Conservation (phyloP, 2,113 vertebrate species). For the Toxotes jaculatrix region DNA sequence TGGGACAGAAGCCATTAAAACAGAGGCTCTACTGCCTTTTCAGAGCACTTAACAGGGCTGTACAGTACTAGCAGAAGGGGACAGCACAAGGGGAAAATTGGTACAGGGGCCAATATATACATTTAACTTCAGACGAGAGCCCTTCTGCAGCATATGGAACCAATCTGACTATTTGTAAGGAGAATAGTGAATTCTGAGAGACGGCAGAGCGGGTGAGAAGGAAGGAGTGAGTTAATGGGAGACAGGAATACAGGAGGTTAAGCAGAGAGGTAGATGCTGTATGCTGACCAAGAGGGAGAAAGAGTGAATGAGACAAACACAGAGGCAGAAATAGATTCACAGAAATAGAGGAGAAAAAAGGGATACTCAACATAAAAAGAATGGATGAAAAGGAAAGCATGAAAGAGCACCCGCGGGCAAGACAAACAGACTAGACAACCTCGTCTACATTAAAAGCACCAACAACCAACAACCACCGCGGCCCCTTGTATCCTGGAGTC, state of each 20-base stretch:
- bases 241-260: slow-evolving; percentile 48
- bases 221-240: slow-evolving; percentile 57
- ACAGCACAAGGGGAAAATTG: slow-evolving; percentile 65
- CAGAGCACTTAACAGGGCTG: slow-evolving; percentile 67
- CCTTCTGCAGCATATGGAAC: slow-evolving; percentile 82
- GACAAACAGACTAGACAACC: slow-evolving; percentile 25
- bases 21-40: slow-evolving; percentile 57
- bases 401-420: slow-evolving; percentile 60
- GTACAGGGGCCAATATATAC: slow-evolving; percentile 80
- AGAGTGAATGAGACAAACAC: slow-evolving; percentile 50
- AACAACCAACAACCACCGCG: neutral
- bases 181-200: slow-evolving; percentile 61
- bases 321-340: slow-evolving; percentile 60
- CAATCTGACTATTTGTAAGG: slow-evolving; percentile 76
- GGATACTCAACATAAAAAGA: slow-evolving; percentile 62
- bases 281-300: slow-evolving; percentile 58
- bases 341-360: slow-evolving; percentile 56
- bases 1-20: slow-evolving; percentile 72
- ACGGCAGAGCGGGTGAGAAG: slow-evolving; percentile 40
- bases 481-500: slow-evolving; percentile 52
- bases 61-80: slow-evolving; percentile 60
- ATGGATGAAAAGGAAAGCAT: slow-evolving; percentile 64
- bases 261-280: slow-evolving; percentile 55
- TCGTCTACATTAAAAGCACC: slow-evolving; percentile 45
- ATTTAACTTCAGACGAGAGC: slow-evolving; percentile 73